Evolutionary conservation across 2,888 invertebrate genomes (phyloP).

Genomic region (Melanostoma scalare): DNA sequence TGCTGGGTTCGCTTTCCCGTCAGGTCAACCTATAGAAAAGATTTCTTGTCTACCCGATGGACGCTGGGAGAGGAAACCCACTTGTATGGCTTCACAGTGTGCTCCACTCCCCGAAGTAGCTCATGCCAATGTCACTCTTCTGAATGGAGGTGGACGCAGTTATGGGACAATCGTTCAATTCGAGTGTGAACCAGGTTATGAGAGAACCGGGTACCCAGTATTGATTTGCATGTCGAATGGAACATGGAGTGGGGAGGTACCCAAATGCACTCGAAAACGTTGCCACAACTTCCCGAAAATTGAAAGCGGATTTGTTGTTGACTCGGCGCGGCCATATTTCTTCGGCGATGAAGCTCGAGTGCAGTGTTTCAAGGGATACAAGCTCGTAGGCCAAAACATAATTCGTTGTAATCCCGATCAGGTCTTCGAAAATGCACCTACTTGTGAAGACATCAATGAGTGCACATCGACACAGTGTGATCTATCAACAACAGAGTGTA

Average conservation of each 20-base stretch:
- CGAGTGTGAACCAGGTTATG: constrained; percentile 95
- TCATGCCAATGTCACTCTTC: constrained; percentile 92
- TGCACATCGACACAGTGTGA: constrained; percentile 95
- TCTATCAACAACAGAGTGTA: constrained; percentile 93
- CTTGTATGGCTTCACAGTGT: constrained; percentile 96
- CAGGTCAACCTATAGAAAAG: constrained; percentile 92
- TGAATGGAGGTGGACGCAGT: constrained; percentile 95
- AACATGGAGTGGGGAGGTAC: constrained; percentile 96
- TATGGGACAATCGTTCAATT: constrained; percentile 96
- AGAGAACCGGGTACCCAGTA: constrained; percentile 93
- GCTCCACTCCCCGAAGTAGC: constrained; percentile 92
- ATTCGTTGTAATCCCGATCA: constrained; percentile 93
- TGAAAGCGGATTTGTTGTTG: constrained; percentile 93
- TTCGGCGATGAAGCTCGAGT: constrained; percentile 95
- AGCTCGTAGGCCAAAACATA: constrained; percentile 91
- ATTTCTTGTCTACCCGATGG: constrained; percentile 95
- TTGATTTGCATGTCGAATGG: constrained; percentile 97
- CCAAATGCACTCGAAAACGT: constrained; percentile 89
- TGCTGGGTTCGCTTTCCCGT: constrained; percentile 96
- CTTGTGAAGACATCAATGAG: constrained; percentile 96
- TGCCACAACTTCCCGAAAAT: constrained; percentile 88
- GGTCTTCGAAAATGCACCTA: constrained; percentile 91
- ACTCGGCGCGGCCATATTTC: constrained; percentile 88
- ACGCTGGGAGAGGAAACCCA: constrained; percentile 95
- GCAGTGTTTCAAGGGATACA: constrained; percentile 95